These are phyloP conservation scores for Caenorhabditis imperialis DNA, from an alignment of 2,888 invertebrate genomes.

Conservation along the genomic window DNA sequence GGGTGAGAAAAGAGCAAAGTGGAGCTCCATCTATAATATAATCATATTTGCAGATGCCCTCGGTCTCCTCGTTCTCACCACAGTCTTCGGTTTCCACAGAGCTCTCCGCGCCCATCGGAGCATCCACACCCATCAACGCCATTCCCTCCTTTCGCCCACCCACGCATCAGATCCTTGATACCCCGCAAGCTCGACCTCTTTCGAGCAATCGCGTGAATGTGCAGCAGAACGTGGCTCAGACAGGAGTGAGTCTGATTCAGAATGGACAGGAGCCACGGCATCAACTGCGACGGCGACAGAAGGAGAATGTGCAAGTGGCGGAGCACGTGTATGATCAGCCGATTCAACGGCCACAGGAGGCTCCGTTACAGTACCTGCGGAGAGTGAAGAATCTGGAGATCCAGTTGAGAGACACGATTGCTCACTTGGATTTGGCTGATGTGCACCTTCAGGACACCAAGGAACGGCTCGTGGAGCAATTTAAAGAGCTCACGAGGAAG, in stretches of 20 bases:
- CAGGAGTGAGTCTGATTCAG: conserved; percentile 34
- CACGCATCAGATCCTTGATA: conserved; percentile 2
- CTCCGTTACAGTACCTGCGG: neutral
- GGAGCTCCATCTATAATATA: neutral
- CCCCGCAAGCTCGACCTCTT: conserved; percentile 29
- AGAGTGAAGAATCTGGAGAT: conserved; percentile 16
- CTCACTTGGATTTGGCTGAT: conserved; percentile 42
- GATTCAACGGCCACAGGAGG: neutral
- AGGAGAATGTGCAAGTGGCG: conserved; percentile 4
- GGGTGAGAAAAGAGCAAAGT: neutral
- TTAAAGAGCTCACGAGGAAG: conserved; percentile 1
- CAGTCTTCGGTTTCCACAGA: conserved; percentile 8
- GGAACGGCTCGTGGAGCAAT: conserved; percentile 9
- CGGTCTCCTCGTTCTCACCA: conserved; percentile 11
- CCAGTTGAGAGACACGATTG: conserved; percentile 43
- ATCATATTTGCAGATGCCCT: conserved; percentile 18
- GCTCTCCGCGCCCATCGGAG: conserved; percentile 18
- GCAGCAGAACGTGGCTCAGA: conserved; percentile 30
- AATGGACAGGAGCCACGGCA: neutral
- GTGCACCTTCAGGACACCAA: conserved; percentile 10
- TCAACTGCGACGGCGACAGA: neutral
- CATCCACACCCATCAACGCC: conserved; percentile 35
- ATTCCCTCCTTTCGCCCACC: neutral
- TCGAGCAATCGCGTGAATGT: conserved; percentile 14
- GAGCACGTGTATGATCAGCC: conserved; percentile 33